Base-by-base conservation (phyloP, 2,888 invertebrate species). In the Monochamus alternatus region DNA sequence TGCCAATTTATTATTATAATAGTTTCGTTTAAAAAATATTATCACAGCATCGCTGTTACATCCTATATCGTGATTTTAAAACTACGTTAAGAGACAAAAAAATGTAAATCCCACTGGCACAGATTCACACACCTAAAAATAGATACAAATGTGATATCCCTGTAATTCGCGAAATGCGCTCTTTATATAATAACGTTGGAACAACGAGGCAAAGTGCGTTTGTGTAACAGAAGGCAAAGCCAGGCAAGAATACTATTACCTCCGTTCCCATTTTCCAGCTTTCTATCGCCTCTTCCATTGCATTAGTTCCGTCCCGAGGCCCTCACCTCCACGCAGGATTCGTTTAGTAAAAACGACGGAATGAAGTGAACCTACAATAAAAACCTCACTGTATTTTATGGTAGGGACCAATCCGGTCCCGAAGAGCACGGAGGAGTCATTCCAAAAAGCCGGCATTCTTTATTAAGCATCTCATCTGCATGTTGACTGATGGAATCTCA, bases 391-490 rank as follows among this genome's bases (percentile, higher is more conserved):
- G 58, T 68, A 58, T 68, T 59, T 68, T 68, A 68, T 38, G 55
- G 51, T 12, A 43, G 38, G 43, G 58, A 22, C 43, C 43, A 14
- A 68, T 22, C 58, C 7, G 47, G 44, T 3, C 12, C 60, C 3
- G 47, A 59, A 60, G 31, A 69, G 60, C 31, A 30, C 32, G 12
- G 43, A 69, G 47, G 67, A 75, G 70, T 75, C 69, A 75, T 73
- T 77, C 73, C 75, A 55, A 67, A 66, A 63, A 73, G 66, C 67
- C 76, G 75, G 75, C 78, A 67, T 78, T 82, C 81, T 85, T 85
- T 85, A 85, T 85, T 85, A 85, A 85, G 85, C 85, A 85, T 84
- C 84, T 84, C 84, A 85, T 85, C 85, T 85, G 82, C 85, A 84
- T 83, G 81, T 83, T 80, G 82, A 81, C 80, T 82, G 83, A 85